phyloP scores from a whole-genome alignment of 2,888 invertebrate species.

The Ectobius pallidus region DNA sequence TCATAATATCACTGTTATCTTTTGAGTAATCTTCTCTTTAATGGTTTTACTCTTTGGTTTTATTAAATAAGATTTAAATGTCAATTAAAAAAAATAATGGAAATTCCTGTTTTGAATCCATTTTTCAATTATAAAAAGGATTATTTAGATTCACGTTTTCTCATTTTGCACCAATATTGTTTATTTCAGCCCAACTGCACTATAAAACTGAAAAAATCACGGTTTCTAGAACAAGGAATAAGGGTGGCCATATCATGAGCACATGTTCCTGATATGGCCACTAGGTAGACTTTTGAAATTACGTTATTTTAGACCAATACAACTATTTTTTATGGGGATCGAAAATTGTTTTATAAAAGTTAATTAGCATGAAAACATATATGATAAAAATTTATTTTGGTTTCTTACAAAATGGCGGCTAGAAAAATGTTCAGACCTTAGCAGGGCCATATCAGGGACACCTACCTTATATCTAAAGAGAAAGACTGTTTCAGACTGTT shows the following conservation, averaged over 20 bases:
- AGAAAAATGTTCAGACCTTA: too few relatives aligned
- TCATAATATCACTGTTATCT: neutral
- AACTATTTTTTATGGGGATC: too few relatives aligned
- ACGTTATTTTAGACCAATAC: too few relatives aligned
- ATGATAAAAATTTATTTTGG: too few relatives aligned
- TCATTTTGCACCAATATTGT: neutral
- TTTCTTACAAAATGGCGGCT: too few relatives aligned
- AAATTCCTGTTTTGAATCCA: neutral
- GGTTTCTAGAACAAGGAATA: neutral
- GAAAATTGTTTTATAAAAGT: too few relatives aligned
- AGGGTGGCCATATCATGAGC: constrained; percentile 6
- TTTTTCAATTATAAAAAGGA: neutral
- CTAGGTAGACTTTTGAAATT: too few relatives aligned
- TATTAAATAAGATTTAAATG: neutral
- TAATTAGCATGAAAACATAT: too few relatives aligned
- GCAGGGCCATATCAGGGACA: too few relatives aligned
- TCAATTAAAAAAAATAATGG: neutral
- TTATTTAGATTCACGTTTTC: neutral
- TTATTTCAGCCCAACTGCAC: neutral
- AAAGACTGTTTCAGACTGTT: too few relatives aligned
- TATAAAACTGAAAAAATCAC: constrained; percentile 3
- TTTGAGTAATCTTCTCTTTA: neutral
- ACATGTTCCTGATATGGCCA: too few relatives aligned
- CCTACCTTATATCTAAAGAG: too few relatives aligned
- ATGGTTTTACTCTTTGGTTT: neutral